Percentiles rank a stretch among this genome's conserved stretches.
Conservation (phyloP, 1,140 invertebrate genomes). For the Acromyrmex charruanus region DNA sequence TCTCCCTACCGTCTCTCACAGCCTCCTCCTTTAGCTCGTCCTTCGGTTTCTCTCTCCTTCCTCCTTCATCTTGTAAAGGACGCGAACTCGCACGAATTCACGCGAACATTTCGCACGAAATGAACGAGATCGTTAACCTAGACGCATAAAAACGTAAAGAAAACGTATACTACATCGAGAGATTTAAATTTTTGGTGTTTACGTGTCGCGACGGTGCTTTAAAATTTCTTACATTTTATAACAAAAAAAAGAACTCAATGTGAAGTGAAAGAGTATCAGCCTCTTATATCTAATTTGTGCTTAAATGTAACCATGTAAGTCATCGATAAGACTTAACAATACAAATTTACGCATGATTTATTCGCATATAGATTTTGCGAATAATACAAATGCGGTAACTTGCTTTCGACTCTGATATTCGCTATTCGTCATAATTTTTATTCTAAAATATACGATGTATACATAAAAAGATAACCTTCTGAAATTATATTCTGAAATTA, state of each 20-base stretch:
- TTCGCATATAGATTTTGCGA: background rate
- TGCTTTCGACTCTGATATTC: background rate
- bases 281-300: background rate
- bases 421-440: background rate
- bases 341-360: background rate
- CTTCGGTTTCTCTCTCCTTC: slow-evolving; percentile 47
- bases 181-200: slow-evolving; percentile 39
- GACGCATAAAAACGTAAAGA: slow-evolving; percentile 36
- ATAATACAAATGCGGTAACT: background rate
- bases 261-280: background rate
- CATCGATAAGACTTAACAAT: background rate
- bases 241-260: background rate
- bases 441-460: background rate
- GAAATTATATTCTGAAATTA: background rate
- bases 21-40: slow-evolving; percentile 60
- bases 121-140: slow-evolving; percentile 52
- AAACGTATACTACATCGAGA: background rate
- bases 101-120: slow-evolving; percentile 21
- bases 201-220: background rate
- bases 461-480: background rate
- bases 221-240: slow-evolving; percentile 5
- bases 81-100: slow-evolving; percentile 54
- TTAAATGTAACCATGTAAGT: background rate
- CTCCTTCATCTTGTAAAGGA: slow-evolving; percentile 38
- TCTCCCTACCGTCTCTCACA: slow-evolving; percentile 51